phyloP scores from a whole-genome alignment of 2,888 invertebrate species.

The Digitonthophagus gazella region DNA sequence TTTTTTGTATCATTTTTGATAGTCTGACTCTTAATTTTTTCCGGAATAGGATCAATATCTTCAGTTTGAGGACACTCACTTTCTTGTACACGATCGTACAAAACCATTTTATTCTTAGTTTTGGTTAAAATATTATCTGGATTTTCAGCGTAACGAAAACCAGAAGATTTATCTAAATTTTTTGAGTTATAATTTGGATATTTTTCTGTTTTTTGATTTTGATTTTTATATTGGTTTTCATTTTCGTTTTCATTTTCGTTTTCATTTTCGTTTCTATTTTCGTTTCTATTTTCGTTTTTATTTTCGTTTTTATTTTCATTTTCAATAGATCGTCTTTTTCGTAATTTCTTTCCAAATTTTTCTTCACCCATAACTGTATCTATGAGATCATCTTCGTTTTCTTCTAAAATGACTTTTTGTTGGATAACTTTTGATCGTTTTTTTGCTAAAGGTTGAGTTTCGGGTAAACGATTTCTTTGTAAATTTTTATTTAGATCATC shows the following conservation, averaged over 20 bases:
- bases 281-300: too few species aligned
- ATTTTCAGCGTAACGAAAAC: constrained; percentile 66
- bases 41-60: constrained; percentile 58
- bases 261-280: constrained; percentile 70
- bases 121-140: constrained; percentile 63
- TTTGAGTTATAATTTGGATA: constrained; percentile 64
- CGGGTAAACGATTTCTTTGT: neutral
- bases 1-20: too few species aligned
- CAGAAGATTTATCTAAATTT: constrained; percentile 57
- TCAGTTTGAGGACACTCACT: constrained; percentile 57
- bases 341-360: constrained; percentile 18
- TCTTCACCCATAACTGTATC: constrained; percentile 21
- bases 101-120: constrained; percentile 64
- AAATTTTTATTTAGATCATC: neutral
- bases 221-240: neutral
- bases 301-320: neutral
- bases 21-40: constrained; percentile 47
- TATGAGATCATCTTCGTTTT: constrained; percentile 17
- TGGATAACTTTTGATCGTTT: neutral
- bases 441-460: neutral
- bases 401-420: neutral
- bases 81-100: constrained; percentile 64
- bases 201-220: too few species aligned
- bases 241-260: constrained; percentile 32
- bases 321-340: constrained; percentile 17